These are phyloP conservation scores for Acanthochromis polyacanthus DNA, from an alignment of 2,113 vertebrate species.

Conservation along the genomic window DNA sequence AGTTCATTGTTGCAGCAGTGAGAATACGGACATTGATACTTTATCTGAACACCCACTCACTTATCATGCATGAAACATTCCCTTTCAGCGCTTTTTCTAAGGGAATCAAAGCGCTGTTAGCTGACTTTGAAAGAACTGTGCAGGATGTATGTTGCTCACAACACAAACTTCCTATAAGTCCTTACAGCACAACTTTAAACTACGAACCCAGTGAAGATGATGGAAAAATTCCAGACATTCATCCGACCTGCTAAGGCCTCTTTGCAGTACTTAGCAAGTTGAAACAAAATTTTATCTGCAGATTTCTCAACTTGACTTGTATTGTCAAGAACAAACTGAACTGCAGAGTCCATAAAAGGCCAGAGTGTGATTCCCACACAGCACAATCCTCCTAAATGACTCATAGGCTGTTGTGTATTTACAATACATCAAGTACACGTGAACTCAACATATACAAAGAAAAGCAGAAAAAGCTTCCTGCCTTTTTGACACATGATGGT, in stretches of 20 bases:
- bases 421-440: slow-evolving; percentile 7
- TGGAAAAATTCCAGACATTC: slow-evolving; percentile 47
- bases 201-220: background rate
- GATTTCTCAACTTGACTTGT: slow-evolving; percentile 17
- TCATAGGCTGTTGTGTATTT: slow-evolving; percentile 5
- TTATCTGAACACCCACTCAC: background rate
- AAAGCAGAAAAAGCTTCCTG: background rate
- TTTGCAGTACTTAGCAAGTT: slow-evolving; percentile 38
- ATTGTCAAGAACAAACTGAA: slow-evolving; percentile 5
- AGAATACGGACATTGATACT: background rate
- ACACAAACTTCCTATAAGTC: background rate
- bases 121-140: background rate
- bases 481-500: background rate
- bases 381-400: background rate
- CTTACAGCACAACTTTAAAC: background rate
- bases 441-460: background rate
- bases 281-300: slow-evolving; percentile 36
- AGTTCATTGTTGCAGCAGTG: background rate
- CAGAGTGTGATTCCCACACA: background rate
- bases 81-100: background rate
- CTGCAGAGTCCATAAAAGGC: background rate
- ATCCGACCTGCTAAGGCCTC: slow-evolving; percentile 28
- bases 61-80: background rate
- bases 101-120: background rate
- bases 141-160: background rate